Base-by-base conservation (phyloP, 2,113 vertebrate species). In the Poeciliopsis turrubarensis region DNA sequence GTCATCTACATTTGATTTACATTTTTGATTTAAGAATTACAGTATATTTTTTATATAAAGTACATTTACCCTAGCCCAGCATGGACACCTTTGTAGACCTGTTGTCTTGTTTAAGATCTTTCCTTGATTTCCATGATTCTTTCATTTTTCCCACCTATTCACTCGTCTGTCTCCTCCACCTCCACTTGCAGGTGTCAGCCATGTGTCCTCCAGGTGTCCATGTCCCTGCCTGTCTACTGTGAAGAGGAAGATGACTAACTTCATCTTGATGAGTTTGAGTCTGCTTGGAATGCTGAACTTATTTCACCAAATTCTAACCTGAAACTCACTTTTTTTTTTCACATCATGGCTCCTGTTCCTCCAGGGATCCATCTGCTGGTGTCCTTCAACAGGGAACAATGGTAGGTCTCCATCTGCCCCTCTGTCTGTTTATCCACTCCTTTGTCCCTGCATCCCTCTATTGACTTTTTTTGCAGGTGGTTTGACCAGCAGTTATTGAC, bases 301-400 rank as follows among this genome's bases (percentile, higher is more conserved):
- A 57, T 57, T 57, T 54, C 22, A 34, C 29, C 60, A 25, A n/a
- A 39, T n/a, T 0, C 72, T 70, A 26, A 65, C 22, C 54, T 25
- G 25, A 69, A 32, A 3, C 14, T 64, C 70, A 31, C 22, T 4
- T 70, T 19, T 22, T 19, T 14, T 5, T 0, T 41, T 29, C 65
- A 39, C 39, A 68, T 67, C 63, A 95, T 95, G 94, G 93, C 94
- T 4, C 73, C 91, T 3, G 68, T 95, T 65, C 94, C 94, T 61
- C 94, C 91, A 29, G 93, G 94, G 26, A 84, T 95, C 68, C 92
- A 91, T 17, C 87, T 94, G 75, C 77, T 95, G 78, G 81, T 86
- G 26, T 92, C 92, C 74, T 94, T 95, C 61, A 71, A 91, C 83
- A 89, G 87, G 75, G 89, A 94, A 70, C 93, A 95, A 41, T 95